Conservation (phyloP, 2,797 vertebrate species). For the Sebastes vulpes region DNA sequence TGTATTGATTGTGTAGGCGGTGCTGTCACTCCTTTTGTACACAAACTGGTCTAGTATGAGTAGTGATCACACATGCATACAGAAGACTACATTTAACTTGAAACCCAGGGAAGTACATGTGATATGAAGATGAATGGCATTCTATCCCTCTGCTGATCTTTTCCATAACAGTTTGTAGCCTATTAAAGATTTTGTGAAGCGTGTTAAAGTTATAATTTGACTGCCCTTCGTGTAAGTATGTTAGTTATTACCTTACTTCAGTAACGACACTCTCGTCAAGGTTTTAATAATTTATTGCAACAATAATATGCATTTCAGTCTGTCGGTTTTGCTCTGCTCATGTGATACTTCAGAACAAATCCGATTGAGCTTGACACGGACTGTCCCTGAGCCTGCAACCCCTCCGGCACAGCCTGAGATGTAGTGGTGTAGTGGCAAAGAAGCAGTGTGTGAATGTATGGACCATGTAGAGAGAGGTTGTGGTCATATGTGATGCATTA, state of each 20-base stretch:
- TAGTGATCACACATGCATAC: not conserved
- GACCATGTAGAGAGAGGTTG: not conserved
- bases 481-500: not conserved
- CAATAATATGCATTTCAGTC: not conserved
- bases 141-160: not conserved
- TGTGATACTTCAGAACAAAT: slow-evolving; percentile 14
- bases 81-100: not conserved
- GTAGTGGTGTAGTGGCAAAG: not conserved
- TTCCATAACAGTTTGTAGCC: not conserved
- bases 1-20: not conserved
- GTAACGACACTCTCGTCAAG: not conserved
- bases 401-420: not conserved
- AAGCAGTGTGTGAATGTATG: not conserved
- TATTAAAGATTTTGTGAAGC: not conserved
- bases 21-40: slow-evolving; percentile 47
- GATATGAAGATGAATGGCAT: not conserved
- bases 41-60: not conserved
- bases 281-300: not conserved
- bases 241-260: not conserved
- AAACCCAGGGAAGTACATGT: not conserved
- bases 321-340: not conserved
- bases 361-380: not conserved
- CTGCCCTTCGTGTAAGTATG: not conserved
- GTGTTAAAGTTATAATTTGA: slow-evolving; percentile 1
- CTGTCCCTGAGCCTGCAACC: not conserved